Conservation (phyloP, 2,797 vertebrate genomes). For the Chloroceryle amazona region DNA sequence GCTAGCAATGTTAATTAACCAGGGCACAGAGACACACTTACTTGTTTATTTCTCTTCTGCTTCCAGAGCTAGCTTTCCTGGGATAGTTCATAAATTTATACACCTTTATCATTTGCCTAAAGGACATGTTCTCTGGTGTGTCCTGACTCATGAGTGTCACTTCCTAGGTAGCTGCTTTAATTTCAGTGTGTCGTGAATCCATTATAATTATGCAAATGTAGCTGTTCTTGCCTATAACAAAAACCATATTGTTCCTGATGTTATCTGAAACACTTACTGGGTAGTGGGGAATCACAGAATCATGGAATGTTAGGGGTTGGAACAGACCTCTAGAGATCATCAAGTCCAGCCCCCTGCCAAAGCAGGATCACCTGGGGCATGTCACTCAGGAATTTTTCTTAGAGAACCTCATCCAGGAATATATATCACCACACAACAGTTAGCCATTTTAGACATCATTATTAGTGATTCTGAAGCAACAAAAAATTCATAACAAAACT, state of each 20-base stretch:
- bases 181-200: background rate
- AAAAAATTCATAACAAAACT: background rate
- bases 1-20: conserved; percentile 31
- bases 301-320: too few relatives aligned
- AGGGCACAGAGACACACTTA: background rate
- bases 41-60: conserved; percentile 31
- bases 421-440: background rate
- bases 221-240: background rate
- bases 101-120: background rate
- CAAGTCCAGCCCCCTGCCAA: too few relatives aligned
- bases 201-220: background rate
- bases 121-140: background rate
- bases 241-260: background rate
- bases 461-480: background rate
- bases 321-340: too few relatives aligned
- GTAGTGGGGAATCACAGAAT: background rate
- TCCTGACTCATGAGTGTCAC: background rate
- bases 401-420: background rate
- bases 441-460: background rate
- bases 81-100: conserved; percentile 1
- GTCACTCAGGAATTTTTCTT: background rate
- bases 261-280: background rate
- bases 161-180: background rate
- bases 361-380: too few relatives aligned
- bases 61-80: background rate